A percentile compares a stretch with the other conserved stretches of the same genome.
These are phyloP conservation scores for Halocaridina rubra DNA, from an alignment of 2,888 invertebrate species.

Conservation along the genomic window DNA sequence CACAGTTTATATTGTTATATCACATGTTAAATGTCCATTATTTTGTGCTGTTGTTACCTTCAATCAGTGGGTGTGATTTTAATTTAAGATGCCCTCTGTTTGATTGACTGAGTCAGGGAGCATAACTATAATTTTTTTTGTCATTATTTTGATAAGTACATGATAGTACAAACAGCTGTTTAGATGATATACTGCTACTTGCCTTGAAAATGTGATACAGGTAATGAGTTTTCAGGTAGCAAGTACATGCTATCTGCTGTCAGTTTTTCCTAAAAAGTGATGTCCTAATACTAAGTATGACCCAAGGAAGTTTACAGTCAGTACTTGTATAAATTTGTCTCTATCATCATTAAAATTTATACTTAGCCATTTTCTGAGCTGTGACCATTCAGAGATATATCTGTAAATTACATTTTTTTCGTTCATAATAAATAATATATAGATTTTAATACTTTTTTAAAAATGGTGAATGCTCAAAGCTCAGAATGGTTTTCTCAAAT, in stretches of 20 bases:
- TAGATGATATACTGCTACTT: conserved; percentile 40
- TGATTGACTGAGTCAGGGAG: conserved; percentile 51
- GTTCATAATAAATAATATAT: too few relatives aligned
- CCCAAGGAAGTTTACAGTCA: too few relatives aligned
- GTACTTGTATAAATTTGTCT: too few relatives aligned
- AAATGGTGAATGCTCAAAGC: background rate
- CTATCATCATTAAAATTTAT: too few relatives aligned
- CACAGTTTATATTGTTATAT: conserved; percentile 41
- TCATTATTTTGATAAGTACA: conserved; percentile 32
- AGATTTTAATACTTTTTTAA: too few relatives aligned
- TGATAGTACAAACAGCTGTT: conserved; percentile 19
- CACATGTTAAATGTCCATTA: conserved; percentile 36
- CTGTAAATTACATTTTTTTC: too few relatives aligned
- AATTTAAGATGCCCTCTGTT: conserved; percentile 24
- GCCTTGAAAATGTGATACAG: conserved; percentile 41
- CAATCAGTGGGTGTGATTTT: conserved; percentile 20
- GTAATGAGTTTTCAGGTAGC: conserved; percentile 7
- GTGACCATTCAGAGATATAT: background rate
- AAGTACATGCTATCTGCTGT: background rate
- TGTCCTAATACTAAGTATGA: background rate
- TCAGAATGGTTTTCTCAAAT: background rate
- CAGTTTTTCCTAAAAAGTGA: background rate
- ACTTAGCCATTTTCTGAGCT: background rate
- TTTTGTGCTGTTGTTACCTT: conserved; percentile 44
- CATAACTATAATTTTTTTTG: conserved; percentile 25